These are phyloP conservation scores for Rhinolophus sinicus DNA, from an alignment of 2,113 vertebrate species.

Conservation along the genomic window DNA sequence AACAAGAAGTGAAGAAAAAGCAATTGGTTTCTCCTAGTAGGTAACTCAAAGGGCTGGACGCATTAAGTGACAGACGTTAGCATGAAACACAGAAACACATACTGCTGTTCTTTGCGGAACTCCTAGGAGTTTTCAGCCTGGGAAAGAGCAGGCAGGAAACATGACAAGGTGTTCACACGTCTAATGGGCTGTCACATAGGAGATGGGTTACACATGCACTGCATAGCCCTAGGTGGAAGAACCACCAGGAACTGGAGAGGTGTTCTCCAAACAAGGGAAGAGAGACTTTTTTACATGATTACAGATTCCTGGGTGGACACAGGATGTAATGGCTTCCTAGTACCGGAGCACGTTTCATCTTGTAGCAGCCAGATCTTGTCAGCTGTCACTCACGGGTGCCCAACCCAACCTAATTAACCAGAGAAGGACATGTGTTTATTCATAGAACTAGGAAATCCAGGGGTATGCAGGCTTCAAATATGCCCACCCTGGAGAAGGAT, in stretches of 20 bases:
- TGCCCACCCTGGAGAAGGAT: fast-evolving
- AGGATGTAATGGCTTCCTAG: fast-evolving
- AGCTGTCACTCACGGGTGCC: not conserved
- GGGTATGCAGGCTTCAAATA: not conserved
- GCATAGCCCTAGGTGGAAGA: not conserved
- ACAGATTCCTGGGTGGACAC: not conserved
- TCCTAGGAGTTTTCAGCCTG: not conserved
- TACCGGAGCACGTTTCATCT: not conserved
- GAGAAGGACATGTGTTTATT: not conserved
- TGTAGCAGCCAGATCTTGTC: not conserved
- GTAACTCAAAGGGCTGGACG: not conserved
- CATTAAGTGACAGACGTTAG: not conserved
- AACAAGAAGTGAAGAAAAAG: not conserved
- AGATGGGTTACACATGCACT: fast-evolving
- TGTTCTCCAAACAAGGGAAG: not conserved
- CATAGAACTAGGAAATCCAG: not conserved
- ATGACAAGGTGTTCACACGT: not conserved
- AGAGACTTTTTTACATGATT: not conserved
- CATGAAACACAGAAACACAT: not conserved
- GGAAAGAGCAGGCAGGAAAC: not conserved
- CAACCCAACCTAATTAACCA: no score
- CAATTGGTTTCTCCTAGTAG: not conserved
- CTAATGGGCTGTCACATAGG: not conserved
- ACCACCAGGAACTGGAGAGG: fast-evolving
- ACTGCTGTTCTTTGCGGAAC: not conserved